Base-by-base conservation (phyloP, 2,888 invertebrate genomes). In the Arctia plantaginis region DNA sequence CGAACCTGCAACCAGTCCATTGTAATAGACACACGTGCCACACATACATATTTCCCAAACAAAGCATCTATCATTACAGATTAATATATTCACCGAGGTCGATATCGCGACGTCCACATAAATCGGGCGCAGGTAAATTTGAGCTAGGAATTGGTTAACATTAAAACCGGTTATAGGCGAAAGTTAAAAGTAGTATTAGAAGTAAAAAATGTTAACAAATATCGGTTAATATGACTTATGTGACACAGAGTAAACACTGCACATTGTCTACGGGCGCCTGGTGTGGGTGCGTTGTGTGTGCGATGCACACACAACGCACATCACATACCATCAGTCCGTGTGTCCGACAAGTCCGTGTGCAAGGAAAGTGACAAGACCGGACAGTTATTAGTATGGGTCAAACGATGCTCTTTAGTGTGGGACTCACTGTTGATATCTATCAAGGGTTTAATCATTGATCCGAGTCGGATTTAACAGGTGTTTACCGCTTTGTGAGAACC, bases 1-100 rank as follows among this genome's bases (percentile, higher is more conserved):
- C 90, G 93, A 93, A 92, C 80, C 78, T 80, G 81, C 82, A 76
- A 78, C 78, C 80, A 78, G 79, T 77, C 85, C 85, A 89, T 90
- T 90, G 89, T 89, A 85, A 85, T 82, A 76, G 77, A 72, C 84
- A 85, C 85, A 88, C 89, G 90, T 89, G 87, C 79, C 71, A 8
- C 51, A 82, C 86, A 90, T 90, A 88, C 82, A 76, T 80, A 87
- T 76, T 66, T 67, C 51, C 27, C 72, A 27, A 70, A 51, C 39
- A 18, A 66, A 41, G 55, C 18, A 35, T 41, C n/a, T 41, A 66
- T 27, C 30, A 35, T 27, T 30, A 51, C 55, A 39, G 13, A 20
- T 20, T 39, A 39, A 39, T 65, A 23, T 35, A 23, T n/a, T 66
- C 2, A 3, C 18, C 6, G 18, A 62, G 18, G 30, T 30, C 62